These are phyloP conservation scores for Rissa tridactyla DNA, from an alignment of 2,113 vertebrate species.

Conservation along the genomic window DNA sequence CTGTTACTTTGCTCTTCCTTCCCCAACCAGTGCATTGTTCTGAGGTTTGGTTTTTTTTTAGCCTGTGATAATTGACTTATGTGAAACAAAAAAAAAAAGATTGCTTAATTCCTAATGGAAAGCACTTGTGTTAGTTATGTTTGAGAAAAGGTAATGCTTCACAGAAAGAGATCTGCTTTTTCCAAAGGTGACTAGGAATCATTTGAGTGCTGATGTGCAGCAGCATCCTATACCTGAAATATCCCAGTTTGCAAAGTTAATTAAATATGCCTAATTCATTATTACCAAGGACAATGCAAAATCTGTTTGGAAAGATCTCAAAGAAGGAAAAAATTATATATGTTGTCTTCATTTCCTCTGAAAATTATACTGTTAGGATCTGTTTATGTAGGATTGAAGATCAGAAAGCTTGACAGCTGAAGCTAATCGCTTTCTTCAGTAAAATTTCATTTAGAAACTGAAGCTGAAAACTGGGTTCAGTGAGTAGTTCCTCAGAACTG, in stretches of 20 bases:
- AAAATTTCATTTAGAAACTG: neutral
- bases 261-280: neutral
- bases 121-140: neutral
- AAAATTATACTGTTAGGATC: neutral
- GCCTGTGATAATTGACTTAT: neutral
- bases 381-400: neutral
- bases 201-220: neutral
- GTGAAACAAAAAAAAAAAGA: no score
- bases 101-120: neutral
- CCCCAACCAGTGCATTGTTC: neutral
- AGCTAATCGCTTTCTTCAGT: neutral
- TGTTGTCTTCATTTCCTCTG: neutral
- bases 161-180: neutral
- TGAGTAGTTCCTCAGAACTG: neutral
- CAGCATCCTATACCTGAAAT: neutral
- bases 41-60: neutral
- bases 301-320: neutral
- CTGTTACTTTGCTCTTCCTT: neutral
- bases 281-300: neutral
- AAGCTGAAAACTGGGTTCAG: neutral
- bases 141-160: neutral
- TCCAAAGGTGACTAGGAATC: neutral
- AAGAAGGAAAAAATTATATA: neutral
- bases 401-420: neutral
- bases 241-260: neutral